Evolutionary conservation across 2,113 vertebrate species (phyloP).

Genomic region (Embiotoca jacksoni): DNA sequence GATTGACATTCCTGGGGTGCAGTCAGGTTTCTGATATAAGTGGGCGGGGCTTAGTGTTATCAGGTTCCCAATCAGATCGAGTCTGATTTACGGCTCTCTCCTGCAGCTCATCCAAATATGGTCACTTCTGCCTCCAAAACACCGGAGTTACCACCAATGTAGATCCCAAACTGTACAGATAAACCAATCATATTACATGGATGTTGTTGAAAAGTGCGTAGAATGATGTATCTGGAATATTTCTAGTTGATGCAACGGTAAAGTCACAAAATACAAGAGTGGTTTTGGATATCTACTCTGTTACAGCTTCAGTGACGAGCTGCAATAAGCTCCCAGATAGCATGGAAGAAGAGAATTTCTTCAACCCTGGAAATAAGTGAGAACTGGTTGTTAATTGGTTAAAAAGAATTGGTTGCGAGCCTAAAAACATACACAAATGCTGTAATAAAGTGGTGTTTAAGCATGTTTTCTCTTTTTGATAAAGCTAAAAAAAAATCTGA

Average conservation of each 20-base stretch:
- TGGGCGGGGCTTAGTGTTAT: too few species aligned
- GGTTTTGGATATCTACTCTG: not conserved
- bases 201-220: not conserved
- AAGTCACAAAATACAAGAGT: not conserved
- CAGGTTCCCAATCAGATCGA: too few species aligned
- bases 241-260: not conserved
- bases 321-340: too few species aligned
- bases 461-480: constrained; percentile 1
- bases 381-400: constrained; percentile 5
- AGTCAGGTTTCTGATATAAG: too few species aligned
- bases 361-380: constrained; percentile 15
- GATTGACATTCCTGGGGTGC: too few species aligned
- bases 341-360: constrained; percentile 1
- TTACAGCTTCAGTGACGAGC: not conserved
- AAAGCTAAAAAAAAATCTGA: not conserved
- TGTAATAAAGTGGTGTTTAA: too few species aligned
- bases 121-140: too few species aligned
- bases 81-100: too few species aligned
- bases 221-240: constrained; percentile 12
- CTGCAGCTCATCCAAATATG: too few species aligned
- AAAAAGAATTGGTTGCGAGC: not conserved
- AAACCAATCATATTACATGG: not conserved
- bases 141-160: not conserved
- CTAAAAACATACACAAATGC: not conserved
- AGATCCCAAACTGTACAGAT: not conserved